Base-by-base conservation (phyloP, 2,797 vertebrate genomes). In the Enteromius unitaeniatus region DNA sequence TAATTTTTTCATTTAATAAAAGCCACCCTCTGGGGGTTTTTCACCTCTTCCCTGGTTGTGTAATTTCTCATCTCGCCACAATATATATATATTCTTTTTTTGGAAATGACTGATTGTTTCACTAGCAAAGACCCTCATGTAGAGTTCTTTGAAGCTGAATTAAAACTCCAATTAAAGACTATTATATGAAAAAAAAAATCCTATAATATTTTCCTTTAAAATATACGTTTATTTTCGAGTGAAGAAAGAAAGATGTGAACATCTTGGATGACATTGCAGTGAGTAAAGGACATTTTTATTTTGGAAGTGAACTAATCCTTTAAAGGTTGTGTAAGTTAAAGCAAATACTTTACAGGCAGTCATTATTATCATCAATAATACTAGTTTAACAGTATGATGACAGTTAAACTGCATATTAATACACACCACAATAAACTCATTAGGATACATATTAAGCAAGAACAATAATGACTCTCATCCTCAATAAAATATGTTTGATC, bases 391-490 rank as follows among this genome's bases (percentile, higher is more conserved):
- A 78, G 72, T 58, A 28, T 47, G 9, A 58, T 58, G 42, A 67
- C 8, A 49, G 72, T 85, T 84, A 84, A 62, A 86, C 76, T 88
- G 40, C 79, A 80, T 55, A 76, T 53, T 21, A 79, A 79, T 73
- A 62, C 58, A 9, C 34, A 75, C 34, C 31, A 58, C 17, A 62
- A 51, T 69, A 55, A 14, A 37, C 70, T 83, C 42, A 60, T 79
- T 76, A 78, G 4, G 23, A 82, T 5, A n/a, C 21, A 89, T 49
- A 64, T 70, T 53, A 55, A 67, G 49, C 37, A 28, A 10, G 84
- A 82, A 72, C 13, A 31, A 68, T 40, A 14, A 21, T 26, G 51
- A 23, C 79, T n/a, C 84, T 79, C 13, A 11, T 37, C 40, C 55
- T 45, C 31, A 28, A 49, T 72, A 65, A 83, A 76, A 19, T 69